phyloP scores from a whole-genome alignment of 2,113 vertebrate species.

The Nothobranchius kuhntae region DNA sequence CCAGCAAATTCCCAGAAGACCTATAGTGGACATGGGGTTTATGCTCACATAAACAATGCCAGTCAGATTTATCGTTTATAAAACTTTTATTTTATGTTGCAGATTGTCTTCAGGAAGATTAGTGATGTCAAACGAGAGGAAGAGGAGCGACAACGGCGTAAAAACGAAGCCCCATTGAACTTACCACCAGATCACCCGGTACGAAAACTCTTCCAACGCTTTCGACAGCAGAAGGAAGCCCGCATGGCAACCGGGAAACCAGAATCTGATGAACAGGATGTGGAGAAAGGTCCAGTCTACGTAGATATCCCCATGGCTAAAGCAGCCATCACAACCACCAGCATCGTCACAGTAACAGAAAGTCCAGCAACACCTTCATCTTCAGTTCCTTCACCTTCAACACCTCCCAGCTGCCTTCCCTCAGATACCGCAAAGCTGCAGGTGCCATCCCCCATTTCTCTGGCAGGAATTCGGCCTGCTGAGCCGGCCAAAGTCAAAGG shows the following conservation, averaged over 20 bases:
- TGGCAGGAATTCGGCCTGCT: conserved; percentile 66
- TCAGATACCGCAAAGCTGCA: conserved; percentile 87
- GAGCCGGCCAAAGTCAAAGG: conserved; percentile 86
- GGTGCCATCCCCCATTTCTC: conserved; percentile 74
- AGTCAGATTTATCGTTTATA: neutral
- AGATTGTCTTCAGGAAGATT: conserved; percentile 99
- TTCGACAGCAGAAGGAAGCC: conserved; percentile 96
- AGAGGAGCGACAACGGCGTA: conserved; percentile 93
- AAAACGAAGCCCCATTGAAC: conserved; percentile 95
- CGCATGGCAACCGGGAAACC: conserved; percentile 81
- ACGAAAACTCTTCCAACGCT: conserved; percentile 93
- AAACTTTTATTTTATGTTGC: conserved; percentile 32
- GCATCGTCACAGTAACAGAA: conserved; percentile 91
- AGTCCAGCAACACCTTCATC: conserved; percentile 89
- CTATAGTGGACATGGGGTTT: no score
- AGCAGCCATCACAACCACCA: conserved; percentile 82
- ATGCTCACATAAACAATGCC: no score
- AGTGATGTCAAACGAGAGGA: conserved; percentile 97
- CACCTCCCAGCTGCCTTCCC: conserved; percentile 43
- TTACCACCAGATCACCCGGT: conserved; percentile 95
- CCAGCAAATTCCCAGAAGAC: no score
- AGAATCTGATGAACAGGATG: conserved; percentile 78
- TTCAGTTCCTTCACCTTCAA: conserved; percentile 70
- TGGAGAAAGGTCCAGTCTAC: conserved; percentile 85
- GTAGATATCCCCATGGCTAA: conserved; percentile 75